Conservation (phyloP, 2,113 vertebrate species). For the Charina bottae region DNA sequence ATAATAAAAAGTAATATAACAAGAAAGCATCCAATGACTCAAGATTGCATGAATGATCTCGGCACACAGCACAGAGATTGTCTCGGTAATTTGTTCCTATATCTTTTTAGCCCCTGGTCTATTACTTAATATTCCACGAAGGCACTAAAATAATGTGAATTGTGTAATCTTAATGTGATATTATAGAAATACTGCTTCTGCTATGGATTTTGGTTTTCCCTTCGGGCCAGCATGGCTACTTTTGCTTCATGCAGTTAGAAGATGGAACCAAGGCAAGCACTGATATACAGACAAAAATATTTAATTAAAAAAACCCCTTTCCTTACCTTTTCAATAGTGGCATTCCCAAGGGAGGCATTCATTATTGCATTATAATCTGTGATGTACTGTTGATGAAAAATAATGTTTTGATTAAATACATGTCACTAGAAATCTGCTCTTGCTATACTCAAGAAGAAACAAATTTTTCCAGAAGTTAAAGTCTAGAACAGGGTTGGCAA, state of each 20-base stretch:
- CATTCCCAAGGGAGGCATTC: slow-evolving; percentile 10
- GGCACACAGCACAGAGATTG: neutral
- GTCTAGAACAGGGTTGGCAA: neutral
- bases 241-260: neutral
- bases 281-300: neutral
- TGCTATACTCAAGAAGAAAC: neutral
- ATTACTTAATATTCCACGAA: neutral
- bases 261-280: neutral
- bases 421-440: neutral
- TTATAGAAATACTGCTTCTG: neutral
- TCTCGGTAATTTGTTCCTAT: neutral
- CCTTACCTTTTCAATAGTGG: slow-evolving; percentile 24
- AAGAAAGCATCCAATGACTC: neutral
- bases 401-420: neutral
- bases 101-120: neutral
- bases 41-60: neutral
- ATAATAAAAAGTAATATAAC: neutral
- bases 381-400: slow-evolving; percentile 16
- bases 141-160: neutral
- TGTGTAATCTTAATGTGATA: neutral
- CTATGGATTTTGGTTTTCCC: neutral
- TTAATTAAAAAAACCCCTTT: neutral
- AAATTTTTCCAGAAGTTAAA: neutral
- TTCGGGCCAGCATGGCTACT: neutral
- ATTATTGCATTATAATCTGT: slow-evolving; percentile 11